Percentiles rank a stretch among this genome's conserved stretches.
Evolutionary conservation across 2,797 vertebrate genomes (phyloP).

Genomic region (Pogonophryne albipinna): DNA sequence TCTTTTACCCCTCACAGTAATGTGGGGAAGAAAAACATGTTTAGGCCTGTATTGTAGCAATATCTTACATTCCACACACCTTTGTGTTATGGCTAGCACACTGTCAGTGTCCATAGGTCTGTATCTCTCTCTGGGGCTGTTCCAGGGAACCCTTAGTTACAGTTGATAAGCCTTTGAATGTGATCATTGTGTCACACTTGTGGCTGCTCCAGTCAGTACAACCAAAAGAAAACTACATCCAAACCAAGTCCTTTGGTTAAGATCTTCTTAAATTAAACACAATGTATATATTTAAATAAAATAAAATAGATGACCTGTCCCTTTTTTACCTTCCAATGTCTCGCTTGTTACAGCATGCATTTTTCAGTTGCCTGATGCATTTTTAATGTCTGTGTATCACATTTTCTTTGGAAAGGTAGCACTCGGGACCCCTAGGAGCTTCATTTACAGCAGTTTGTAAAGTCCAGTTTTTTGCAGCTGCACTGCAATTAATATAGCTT

Average conservation of each 20-base stretch:
- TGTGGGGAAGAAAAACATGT: not conserved
- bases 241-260: not conserved
- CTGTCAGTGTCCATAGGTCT: not conserved
- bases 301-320: not conserved
- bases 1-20: not conserved
- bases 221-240: not conserved
- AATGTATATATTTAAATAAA: not conserved
- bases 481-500: not conserved
- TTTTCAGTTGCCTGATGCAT: conserved; percentile 72
- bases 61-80: not conserved
- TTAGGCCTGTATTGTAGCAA: not conserved
- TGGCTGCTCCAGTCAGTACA: not conserved
- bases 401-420: conserved; percentile 1
- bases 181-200: not conserved
- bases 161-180: not conserved
- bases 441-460: conserved; percentile 10
- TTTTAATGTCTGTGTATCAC: conserved; percentile 60
- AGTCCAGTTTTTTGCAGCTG: not conserved
- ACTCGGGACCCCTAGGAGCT: conserved; percentile 21
- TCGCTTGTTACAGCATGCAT: conserved; percentile 50
- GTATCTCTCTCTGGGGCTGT: not conserved
- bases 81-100: not conserved
- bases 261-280: not conserved
- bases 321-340: not conserved
- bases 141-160: not conserved